Evolutionary conservation across 2,888 invertebrate genomes (phyloP).

Genomic region (Cheilosia vulpina): DNA sequence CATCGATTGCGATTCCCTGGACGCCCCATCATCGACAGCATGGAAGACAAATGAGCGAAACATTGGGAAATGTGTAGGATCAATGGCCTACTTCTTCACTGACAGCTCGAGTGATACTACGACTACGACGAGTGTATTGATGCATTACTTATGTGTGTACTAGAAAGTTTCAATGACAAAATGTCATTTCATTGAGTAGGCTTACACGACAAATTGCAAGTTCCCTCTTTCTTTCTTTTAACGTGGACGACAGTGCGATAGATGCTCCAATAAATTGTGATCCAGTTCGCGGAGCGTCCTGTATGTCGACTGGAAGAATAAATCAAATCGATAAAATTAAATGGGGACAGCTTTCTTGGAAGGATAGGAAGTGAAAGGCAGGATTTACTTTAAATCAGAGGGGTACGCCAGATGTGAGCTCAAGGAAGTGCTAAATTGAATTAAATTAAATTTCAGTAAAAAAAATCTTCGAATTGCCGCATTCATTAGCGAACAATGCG

Average conservation of each 20-base stretch:
- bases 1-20: slow-evolving; percentile 1
- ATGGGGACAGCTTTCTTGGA: not conserved
- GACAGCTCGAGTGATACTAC: slow-evolving; percentile 12
- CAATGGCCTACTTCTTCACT: slow-evolving; percentile 14
- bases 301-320: not conserved
- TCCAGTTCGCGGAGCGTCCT: not conserved
- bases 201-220: not conserved
- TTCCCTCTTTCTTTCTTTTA: not conserved
- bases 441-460: too few species aligned
- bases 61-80: slow-evolving; percentile 15
- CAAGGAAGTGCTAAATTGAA: too few species aligned
- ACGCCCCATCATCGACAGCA: not conserved
- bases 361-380: too few species aligned
- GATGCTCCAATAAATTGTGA: slow-evolving; percentile 11
- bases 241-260: not conserved
- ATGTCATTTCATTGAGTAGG: slow-evolving; percentile 13
- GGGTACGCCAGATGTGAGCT: too few species aligned
- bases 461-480: too few species aligned
- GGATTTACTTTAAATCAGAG: too few species aligned
- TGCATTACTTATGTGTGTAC: slow-evolving; percentile 18
- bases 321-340: slow-evolving; percentile 8
- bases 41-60: not conserved
- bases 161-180: slow-evolving; percentile 7
- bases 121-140: not conserved
- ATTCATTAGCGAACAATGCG: too few species aligned